Base-by-base conservation (phyloP, 1,140 invertebrate genomes). In the Polypedilum pembai region DNA sequence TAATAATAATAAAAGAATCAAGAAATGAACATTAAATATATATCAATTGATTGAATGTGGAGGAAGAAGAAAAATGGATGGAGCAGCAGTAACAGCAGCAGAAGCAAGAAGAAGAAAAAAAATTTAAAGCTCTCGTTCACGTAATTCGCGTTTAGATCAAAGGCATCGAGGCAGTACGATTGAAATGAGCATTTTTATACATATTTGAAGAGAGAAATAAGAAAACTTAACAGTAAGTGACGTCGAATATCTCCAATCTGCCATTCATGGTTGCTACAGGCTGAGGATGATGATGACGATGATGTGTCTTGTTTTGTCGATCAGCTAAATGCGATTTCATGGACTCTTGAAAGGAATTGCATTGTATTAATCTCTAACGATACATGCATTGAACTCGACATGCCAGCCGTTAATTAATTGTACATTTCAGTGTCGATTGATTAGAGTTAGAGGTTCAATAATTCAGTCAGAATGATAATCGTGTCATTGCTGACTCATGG, bases 191-290 rank as follows among this genome's bases (percentile, higher is more conserved):
- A 56, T 33, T 33, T 33, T 33, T 33, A 33, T 33, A 56, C 4
- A 56, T 45, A 45, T 45, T 12, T 45, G 12, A 56, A 15, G n/a
- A 56, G 15, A 56, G 45, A 56, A 56, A 56, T 45, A 45, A 56
- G n/a, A n/a, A n/a, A 56, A 56, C 45, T 56, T 69, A 69, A 69
- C 65, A 69, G 65, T 69, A 69, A 69, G 65, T 69, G 65, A 69
- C 65, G 15, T 69, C 8, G 17, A 18, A 18, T 56, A 69, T 69
- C 20, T 69, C 20, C 65, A 69, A 69, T 69, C 65, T 69, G 65
- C 65, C 65, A 69, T 69, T 69, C 24, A 33, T 33, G 24, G 2
- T 33, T 69, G 17, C 65, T 69, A 10, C 20, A 8, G 15, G 17
- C 15, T 69, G 65, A 56, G 12, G 12, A 56, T 56, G 45, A 56